These are phyloP conservation scores for Oscheius sp. DNA, from an alignment of 2,888 invertebrate genomes.

Conservation along the genomic window DNA sequence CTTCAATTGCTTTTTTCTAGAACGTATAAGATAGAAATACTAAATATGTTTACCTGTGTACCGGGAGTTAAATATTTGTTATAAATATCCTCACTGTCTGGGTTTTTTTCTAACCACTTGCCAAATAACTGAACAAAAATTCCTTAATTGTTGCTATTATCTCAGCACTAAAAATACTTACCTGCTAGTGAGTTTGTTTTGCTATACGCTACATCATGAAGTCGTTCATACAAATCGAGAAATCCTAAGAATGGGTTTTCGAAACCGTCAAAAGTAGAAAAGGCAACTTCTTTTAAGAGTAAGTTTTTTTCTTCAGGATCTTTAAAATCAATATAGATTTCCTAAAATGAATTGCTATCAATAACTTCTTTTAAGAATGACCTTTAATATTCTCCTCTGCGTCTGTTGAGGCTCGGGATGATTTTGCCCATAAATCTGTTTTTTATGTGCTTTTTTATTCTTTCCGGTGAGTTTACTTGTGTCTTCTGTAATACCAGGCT, in stretches of 20 bases:
- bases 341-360: constrained; percentile 14
- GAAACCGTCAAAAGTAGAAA: neutral
- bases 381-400: constrained; percentile 35
- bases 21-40: neutral
- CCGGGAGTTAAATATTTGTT: neutral
- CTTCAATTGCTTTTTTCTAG: constrained; percentile 4
- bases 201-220: constrained; percentile 3
- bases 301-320: constrained; percentile 15
- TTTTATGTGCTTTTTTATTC: constrained; percentile 39
- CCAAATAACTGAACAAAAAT: neutral
- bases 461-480: constrained; percentile 2
- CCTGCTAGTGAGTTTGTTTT: constrained; percentile 15
- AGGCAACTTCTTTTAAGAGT: neutral
- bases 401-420: constrained; percentile 36
- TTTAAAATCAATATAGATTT: constrained; percentile 19
- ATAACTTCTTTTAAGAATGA: neutral
- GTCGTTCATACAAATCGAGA: constrained; percentile 8
- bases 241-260: constrained; percentile 14
- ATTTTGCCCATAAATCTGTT: constrained; percentile 27
- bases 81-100: neutral
- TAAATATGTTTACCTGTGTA: constrained; percentile 7
- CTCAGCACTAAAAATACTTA: neutral
- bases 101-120: constrained; percentile 12
- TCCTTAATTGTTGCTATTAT: constrained; percentile 3
- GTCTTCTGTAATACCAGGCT: neutral